phyloP scores from a whole-genome alignment of 2,797 vertebrate species.

The Rhynchotus rufescens region DNA sequence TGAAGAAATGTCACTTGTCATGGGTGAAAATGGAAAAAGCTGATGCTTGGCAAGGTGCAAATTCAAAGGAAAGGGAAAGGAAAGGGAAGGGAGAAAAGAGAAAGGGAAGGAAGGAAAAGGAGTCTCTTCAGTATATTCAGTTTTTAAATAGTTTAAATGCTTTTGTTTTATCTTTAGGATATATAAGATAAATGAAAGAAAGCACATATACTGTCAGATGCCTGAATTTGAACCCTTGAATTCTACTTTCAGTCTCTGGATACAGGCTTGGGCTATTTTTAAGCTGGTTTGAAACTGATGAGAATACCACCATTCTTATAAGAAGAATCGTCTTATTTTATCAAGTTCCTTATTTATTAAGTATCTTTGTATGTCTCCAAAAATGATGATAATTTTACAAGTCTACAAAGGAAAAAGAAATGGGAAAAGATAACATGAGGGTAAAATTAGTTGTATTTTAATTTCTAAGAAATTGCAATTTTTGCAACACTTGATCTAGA shows the following conservation, averaged over 20 bases:
- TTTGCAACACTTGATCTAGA: not conserved
- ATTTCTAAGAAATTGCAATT: not conserved
- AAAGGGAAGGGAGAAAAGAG: not conserved
- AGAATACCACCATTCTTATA: not conserved
- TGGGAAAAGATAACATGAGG: not conserved
- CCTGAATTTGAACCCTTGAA: not conserved
- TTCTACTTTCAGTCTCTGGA: not conserved
- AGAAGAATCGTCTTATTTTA: not conserved
- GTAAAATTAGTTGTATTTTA: not conserved
- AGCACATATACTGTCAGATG: not conserved
- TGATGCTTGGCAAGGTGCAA: not conserved
- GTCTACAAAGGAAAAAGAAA: not conserved
- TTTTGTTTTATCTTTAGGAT: not conserved
- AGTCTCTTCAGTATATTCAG: not conserved
- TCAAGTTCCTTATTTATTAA: not conserved
- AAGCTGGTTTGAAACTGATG: not conserved
- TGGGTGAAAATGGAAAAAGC: constrained; percentile 5
- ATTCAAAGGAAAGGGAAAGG: not conserved
- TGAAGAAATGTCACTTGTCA: constrained; percentile 31
- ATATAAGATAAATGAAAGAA: not conserved
- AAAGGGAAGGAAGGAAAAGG: not conserved
- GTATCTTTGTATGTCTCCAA: not conserved
- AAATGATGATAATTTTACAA: too few species aligned
- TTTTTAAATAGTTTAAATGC: not conserved
- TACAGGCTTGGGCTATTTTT: not conserved